Percentiles rank a stretch among this genome's conserved stretches.
Evolutionary conservation across 35 echinoderm and acorn worm genomes (phyloP).

Genomic region (Patiria miniata): DNA sequence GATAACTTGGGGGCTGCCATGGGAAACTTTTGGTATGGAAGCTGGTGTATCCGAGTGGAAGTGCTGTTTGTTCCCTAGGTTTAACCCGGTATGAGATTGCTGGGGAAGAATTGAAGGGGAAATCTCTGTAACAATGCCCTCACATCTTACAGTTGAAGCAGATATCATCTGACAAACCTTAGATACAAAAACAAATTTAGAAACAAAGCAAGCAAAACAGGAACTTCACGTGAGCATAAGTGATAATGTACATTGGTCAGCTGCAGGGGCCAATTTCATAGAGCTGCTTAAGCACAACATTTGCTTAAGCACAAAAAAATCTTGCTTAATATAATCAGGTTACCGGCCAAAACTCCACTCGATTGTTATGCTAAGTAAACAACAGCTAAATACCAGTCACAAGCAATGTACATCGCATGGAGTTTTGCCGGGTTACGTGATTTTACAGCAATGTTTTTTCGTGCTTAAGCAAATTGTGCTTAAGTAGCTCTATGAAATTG

Average conservation of each 20-base stretch:
- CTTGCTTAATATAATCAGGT: no score
- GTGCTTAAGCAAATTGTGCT: no score
- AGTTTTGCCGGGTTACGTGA: not conserved
- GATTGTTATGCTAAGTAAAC: no score
- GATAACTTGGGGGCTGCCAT: not conserved
- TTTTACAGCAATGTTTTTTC: not conserved
- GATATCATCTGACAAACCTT: not conserved
- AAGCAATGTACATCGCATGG: no score
- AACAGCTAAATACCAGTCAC: no score
- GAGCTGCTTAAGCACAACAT: no score
- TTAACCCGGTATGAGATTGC: not conserved
- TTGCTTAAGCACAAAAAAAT: no score
- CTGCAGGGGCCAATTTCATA: no score
- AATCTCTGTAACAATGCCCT: slow-evolving; percentile 10
- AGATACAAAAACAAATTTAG: not conserved
- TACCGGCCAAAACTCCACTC: no score
- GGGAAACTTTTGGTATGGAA: not conserved
- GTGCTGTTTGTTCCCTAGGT: not conserved
- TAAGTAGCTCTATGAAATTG: no score
- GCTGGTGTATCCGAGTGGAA: not conserved
- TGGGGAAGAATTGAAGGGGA: not conserved
- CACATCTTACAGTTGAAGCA: slow-evolving; percentile 6
- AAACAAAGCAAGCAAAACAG: not conserved
- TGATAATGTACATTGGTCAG: not conserved
- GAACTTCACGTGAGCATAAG: not conserved